Evolutionary conservation across 2,888 invertebrate species (phyloP), one percentile per base, ranked within the genome.

Genomic region (Hirudinaria manillensis): DNA sequence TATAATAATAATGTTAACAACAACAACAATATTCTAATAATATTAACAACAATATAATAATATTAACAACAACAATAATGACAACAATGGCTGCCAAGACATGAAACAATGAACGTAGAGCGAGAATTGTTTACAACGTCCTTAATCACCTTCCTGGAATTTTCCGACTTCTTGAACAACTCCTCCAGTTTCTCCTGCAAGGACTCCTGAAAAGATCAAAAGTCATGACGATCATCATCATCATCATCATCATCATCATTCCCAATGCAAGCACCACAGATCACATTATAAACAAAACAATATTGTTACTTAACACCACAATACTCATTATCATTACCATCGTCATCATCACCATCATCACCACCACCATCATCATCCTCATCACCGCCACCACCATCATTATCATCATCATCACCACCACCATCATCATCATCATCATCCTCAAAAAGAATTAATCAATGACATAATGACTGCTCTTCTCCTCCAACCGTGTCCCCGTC

Each of bases 221-320:
- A 27, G 61, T 68, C 68, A 38, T 19, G 36, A 68, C n/a, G 29
- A 71, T 71, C 45, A 71, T 72, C 53, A 72, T 2, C 32, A 72
- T 55, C 56, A 72, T 36, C 19, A 53, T 72, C 72, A 61, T 72
- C 51, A 34, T 34, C 70, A 6, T 70, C 70, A 6, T 70, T 53
- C 13, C 53, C 53, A 13, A 21, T 53, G 13, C 21, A 53, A 13
- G 21, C 53, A 13, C 53, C 21, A 53, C 21, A 53, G 21, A 21
- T 53, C 13, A 53, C 21, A 66, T 66, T 10, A 66, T 16, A 19
- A 19, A 19, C 66, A 19, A 19, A 13, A 19, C 16, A 19, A 65
- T 65, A 13, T 65, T 24, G 10, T 24, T 19, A 24, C n/a, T 24
- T 19, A 19, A 24, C 66, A 53, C 55, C 55, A 53, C 27, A 56